Conservation (phyloP, 2,797 vertebrate species). For the Prunella strophiata region DNA sequence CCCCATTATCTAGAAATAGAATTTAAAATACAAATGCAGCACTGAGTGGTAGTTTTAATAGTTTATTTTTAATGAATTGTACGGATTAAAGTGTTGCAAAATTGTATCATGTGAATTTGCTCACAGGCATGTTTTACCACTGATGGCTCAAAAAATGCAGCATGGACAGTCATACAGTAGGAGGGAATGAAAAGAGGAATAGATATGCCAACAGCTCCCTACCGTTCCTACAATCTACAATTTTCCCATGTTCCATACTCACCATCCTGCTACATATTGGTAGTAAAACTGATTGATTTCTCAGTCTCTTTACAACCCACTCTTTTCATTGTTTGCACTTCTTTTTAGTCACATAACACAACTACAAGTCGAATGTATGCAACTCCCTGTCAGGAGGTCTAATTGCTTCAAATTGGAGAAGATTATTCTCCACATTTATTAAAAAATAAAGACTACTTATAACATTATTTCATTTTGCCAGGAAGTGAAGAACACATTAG, state of each 20-base stretch:
- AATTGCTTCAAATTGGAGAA: constrained; percentile 67
- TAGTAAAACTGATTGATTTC: constrained; percentile 29
- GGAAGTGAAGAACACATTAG: constrained; percentile 59
- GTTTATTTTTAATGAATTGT: constrained; percentile 65
- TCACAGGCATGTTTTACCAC: constrained; percentile 41
- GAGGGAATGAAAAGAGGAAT: not conserved
- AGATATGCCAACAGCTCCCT: not conserved
- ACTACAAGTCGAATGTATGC: constrained; percentile 9
- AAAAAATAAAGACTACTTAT: constrained; percentile 63
- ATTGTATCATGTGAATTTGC: constrained; percentile 11
- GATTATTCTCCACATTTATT: constrained; percentile 66
- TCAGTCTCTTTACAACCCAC: not conserved
- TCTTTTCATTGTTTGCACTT: constrained; percentile 13
- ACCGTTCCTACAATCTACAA: not conserved
- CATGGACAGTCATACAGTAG: constrained; percentile 18
- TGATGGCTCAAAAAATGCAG: constrained; percentile 4
- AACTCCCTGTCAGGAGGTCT: constrained; percentile 59
- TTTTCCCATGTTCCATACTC: constrained; percentile 6
- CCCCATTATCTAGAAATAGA: constrained; percentile 68
- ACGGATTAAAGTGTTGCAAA: constrained; percentile 2
- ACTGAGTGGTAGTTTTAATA: constrained; percentile 45
- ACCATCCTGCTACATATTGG: not conserved
- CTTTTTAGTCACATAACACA: not conserved
- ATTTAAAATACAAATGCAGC: constrained; percentile 56
- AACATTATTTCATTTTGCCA: constrained; percentile 60